Conservation (phyloP, 2,113 vertebrate genomes). For the Eonycteris spelaea region DNA sequence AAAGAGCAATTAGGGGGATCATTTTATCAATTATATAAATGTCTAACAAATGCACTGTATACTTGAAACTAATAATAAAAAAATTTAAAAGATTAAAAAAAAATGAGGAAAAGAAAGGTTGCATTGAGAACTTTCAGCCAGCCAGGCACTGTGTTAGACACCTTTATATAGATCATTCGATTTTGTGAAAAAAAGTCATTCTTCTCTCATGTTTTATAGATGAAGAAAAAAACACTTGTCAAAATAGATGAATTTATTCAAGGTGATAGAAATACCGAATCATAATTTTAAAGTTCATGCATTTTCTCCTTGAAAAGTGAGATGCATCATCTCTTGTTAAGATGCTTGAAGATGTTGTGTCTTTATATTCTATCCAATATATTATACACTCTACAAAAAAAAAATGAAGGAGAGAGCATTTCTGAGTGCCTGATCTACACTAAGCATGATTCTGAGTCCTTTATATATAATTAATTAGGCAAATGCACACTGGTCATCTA, state of each 20-base stretch:
- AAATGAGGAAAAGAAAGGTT: neutral
- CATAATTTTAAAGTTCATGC: neutral
- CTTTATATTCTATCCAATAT: neutral
- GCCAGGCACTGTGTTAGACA: neutral
- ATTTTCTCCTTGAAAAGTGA: conserved; percentile 31
- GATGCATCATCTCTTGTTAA: too few relatives aligned
- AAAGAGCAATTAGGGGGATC: too few relatives aligned
- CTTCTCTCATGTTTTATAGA: conserved; percentile 11
- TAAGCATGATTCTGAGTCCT: neutral
- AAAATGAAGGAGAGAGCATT: neutral
- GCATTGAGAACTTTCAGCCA: neutral
- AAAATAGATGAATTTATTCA: conserved; percentile 33
- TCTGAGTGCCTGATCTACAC: neutral
- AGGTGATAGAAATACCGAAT: conserved; percentile 28
- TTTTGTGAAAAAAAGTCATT: neutral
- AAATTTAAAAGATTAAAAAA: too few relatives aligned
- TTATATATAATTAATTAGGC: neutral
- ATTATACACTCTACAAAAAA: neutral
- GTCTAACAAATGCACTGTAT: too few relatives aligned
- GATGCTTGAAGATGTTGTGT: neutral
- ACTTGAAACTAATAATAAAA: too few relatives aligned
- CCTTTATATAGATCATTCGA: conserved; percentile 24
- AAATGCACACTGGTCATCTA: neutral
- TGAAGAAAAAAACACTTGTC: neutral
- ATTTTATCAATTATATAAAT: too few relatives aligned